Base-by-base conservation (phyloP, 2,797 vertebrate genomes). In the Sternotherus odoratus region DNA sequence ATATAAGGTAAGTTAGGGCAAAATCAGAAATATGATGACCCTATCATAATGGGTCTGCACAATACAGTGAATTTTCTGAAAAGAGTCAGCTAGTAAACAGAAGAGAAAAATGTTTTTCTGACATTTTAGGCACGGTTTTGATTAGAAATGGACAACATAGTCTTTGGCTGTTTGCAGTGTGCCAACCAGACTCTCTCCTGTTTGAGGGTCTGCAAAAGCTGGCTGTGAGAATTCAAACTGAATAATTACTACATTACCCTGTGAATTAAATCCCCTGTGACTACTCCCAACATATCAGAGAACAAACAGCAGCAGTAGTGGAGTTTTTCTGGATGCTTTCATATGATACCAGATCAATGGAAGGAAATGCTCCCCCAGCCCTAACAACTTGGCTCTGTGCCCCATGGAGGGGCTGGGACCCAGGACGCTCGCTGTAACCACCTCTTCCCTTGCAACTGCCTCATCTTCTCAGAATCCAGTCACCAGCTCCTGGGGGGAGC, bases 391-490 rank as follows among this genome's bases (percentile, higher is more conserved):
- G 74, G 23, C 39, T n/a, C 46, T 30, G 24, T 24, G 39, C 36
- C 74, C 75, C 1, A 3, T 69, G 75, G 28, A 19, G 46, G 26
- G 26, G 33, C 15, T 50, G 26, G 46, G 26, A 4, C 39, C n/a
- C 53, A 50, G 51, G 11, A 46, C 30, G 1, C 39, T 79, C 21
- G 10, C 33, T 53, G n/a, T 46, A 43, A 51, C 8, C 6, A 30
- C 26, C 11, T 82, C 15, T 90, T 49, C 63, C 16, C 74, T 97
- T 95, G 28, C 91, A 99, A 98, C 88, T 98, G 98, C 96, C 93
- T 96, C 26, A 98, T 99, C 86, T 99, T 98, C 93, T 98, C 98
- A 50, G 98, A 97, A 88, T 98, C 98, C 98, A 85, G 98, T 98
- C 81, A 97, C 97, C 21, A 24, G 16, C 97, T 98, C 66, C 97